Percentiles rank a stretch among this genome's conserved stretches.
These are phyloP conservation scores for Cydia strobilella DNA, from an alignment of 1,140 invertebrate genomes.

Conservation along the genomic window DNA sequence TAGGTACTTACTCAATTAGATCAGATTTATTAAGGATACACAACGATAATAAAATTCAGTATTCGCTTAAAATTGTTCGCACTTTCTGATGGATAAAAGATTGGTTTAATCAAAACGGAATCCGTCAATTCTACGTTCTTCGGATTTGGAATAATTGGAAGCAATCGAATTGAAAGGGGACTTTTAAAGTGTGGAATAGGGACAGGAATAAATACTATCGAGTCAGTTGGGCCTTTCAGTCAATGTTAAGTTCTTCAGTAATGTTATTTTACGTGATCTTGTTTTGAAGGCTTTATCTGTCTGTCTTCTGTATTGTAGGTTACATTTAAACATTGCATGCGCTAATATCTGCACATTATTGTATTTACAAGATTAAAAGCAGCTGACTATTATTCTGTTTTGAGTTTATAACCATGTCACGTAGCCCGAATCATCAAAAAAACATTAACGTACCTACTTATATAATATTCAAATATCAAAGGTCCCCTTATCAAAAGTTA, in stretches of 20 bases:
- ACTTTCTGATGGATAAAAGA: constrained; percentile 3
- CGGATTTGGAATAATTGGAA: not conserved
- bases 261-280: not conserved
- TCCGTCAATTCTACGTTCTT: not conserved
- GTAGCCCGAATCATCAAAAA: no score
- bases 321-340: no score
- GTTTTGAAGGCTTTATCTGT: no score
- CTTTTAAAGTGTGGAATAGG: not conserved
- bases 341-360: no score
- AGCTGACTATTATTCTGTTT: no score
- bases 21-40: constrained; percentile 17
- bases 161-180: not conserved
- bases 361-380: no score
- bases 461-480: no score
- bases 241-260: no score
- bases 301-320: no score
- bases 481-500: no score
- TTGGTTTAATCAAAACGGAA: constrained; percentile 8
- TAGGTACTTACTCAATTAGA: constrained; percentile 6
- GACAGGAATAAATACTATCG: not conserved
- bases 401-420: no score
- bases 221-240: not conserved
- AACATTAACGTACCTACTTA: no score
- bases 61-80: constrained; percentile 10
- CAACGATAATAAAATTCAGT: constrained; percentile 12